phyloP scores from a whole-genome alignment of 1,140 invertebrate species.

The Glossosoma conforme region DNA sequence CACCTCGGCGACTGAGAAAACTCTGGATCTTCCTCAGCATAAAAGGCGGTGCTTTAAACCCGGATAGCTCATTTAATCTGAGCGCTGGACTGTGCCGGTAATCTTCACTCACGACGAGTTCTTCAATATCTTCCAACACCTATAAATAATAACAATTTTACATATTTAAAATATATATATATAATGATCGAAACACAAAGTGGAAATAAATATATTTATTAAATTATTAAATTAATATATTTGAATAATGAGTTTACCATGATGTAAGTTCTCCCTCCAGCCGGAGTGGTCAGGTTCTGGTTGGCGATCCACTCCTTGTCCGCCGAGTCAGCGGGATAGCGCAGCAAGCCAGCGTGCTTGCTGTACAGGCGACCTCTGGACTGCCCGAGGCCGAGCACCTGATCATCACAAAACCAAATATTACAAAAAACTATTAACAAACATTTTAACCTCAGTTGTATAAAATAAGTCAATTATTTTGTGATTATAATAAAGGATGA shows the following conservation, averaged over 20 bases:
- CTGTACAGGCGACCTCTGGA: constrained; percentile 70
- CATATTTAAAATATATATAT: neutral
- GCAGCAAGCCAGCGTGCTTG: constrained; percentile 70
- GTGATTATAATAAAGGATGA: too few species aligned
- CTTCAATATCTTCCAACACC: constrained; percentile 74
- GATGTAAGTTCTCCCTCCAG: constrained; percentile 74
- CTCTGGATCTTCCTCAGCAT: constrained; percentile 67
- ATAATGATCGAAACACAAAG: neutral
- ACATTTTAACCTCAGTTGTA: neutral
- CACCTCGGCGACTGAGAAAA: constrained; percentile 43
- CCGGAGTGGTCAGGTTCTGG: constrained; percentile 69
- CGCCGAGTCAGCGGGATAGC: constrained; percentile 74
- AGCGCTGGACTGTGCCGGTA: constrained; percentile 65
- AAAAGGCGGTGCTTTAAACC: constrained; percentile 67
- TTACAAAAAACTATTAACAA: too few species aligned
- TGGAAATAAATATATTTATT: neutral
- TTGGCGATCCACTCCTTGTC: constrained; percentile 79
- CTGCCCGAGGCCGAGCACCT: constrained; percentile 65
- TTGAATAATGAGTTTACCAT: constrained; percentile 42
- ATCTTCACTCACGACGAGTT: constrained; percentile 65
- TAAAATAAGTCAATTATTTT: neutral
- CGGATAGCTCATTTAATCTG: constrained; percentile 61
- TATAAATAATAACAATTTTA: constrained; percentile 30
- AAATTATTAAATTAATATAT: constrained; percentile 5
- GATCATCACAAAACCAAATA: constrained; percentile 12